A percentile compares a stretch with the other conserved stretches of the same genome.
phyloP scores from a whole-genome alignment of 2,113 vertebrate species.

The Colossoma macropomum region DNA sequence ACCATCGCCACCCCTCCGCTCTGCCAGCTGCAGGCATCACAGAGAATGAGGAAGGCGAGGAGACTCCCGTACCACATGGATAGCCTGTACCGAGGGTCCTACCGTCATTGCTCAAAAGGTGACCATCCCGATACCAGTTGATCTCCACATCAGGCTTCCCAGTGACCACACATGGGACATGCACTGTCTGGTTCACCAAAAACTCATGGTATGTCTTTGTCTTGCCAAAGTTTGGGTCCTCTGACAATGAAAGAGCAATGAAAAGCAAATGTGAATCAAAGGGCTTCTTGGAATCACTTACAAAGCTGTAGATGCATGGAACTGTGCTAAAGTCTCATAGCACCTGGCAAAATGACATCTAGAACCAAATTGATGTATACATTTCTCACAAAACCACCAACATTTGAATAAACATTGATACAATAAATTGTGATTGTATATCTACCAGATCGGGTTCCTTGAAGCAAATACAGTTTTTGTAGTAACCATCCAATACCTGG shows the following conservation, averaged over 20 bases:
- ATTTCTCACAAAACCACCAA: too few relatives aligned
- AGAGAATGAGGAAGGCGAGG: constrained; percentile 37
- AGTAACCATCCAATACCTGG: too few relatives aligned
- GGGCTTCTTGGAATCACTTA: too few relatives aligned
- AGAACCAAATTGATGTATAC: too few relatives aligned
- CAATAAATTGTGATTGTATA: too few relatives aligned
- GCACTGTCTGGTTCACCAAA: constrained; percentile 62
- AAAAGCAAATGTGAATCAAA: not conserved
- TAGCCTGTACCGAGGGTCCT: constrained; percentile 35
- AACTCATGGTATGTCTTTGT: constrained; percentile 74
- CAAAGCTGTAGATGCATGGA: too few relatives aligned
- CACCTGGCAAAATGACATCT: too few relatives aligned
- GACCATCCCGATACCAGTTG: constrained; percentile 61
- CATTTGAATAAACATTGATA: too few relatives aligned
- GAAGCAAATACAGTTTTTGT: too few relatives aligned
- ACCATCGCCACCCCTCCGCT: constrained; percentile 43
- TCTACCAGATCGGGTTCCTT: too few relatives aligned
- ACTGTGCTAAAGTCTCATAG: too few relatives aligned
- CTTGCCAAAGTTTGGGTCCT: constrained; percentile 63
- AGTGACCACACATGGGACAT: constrained; percentile 67
- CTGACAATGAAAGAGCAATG: constrained; percentile 52
- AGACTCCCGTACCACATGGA: constrained; percentile 35
- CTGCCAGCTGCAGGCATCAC: constrained; percentile 25
- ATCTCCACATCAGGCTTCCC: constrained; percentile 71
- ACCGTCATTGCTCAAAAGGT: constrained; percentile 62